Percentiles rank a stretch among this genome's conserved stretches.
Conservation (phyloP, 2,113 vertebrate genomes). For the Ophthalmolycus amberensis region DNA sequence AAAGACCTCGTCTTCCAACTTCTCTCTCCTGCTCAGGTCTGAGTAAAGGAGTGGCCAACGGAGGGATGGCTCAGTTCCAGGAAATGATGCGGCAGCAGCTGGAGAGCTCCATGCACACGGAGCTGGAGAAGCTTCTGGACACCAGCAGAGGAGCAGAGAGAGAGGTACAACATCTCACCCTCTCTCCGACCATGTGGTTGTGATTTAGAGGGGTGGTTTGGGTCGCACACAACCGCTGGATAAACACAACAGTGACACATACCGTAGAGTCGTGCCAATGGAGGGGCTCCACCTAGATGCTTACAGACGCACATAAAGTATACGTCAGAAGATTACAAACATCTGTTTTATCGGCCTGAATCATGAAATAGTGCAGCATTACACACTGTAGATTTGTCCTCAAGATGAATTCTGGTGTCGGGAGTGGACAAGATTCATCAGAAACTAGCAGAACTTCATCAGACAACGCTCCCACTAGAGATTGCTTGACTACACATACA, state of each 20-base stretch:
- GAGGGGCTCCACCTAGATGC: constrained; percentile 48
- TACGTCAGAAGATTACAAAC: constrained; percentile 1
- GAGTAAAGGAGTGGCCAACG: constrained; percentile 85
- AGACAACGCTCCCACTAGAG: background rate
- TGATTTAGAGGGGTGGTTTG: constrained; percentile 55
- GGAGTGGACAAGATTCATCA: background rate
- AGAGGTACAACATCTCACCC: constrained; percentile 82
- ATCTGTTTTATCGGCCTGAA: background rate
- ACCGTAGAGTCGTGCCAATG: constrained; percentile 47
- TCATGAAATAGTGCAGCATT: background rate
- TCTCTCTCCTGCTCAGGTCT: constrained; percentile 81
- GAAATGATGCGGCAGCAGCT: constrained; percentile 96
- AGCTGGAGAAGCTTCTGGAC: constrained; percentile 91
- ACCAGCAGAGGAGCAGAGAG: constrained; percentile 84
- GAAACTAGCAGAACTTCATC: no score
- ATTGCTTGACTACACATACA: background rate
- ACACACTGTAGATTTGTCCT: background rate
- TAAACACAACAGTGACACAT: constrained; percentile 71
- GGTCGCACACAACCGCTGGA: constrained; percentile 40
- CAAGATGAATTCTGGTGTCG: background rate
- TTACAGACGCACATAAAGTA: background rate
- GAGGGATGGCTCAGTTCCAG: constrained; percentile 92
- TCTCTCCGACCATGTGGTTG: constrained; percentile 62
- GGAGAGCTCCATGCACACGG: constrained; percentile 92
- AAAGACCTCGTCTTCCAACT: background rate